Conservation (phyloP, 2,888 invertebrate species). For the Diadromus collaris region DNA sequence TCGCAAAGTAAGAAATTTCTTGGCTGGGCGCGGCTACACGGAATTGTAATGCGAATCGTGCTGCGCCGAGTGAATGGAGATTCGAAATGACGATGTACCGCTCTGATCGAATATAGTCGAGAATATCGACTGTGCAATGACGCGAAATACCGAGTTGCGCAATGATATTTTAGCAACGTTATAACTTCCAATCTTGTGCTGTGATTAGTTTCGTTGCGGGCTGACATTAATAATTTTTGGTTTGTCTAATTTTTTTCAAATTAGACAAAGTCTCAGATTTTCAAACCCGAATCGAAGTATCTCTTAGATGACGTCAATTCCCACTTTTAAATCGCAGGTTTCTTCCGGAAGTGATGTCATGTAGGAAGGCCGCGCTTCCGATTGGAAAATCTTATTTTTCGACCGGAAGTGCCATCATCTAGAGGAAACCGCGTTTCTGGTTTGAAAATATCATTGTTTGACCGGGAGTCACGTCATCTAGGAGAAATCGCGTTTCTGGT, state of each 20-base stretch:
- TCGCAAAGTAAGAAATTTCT: conserved; percentile 57
- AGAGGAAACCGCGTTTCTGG: too few relatives aligned
- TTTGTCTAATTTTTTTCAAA: neutral
- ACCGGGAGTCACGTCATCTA: too few relatives aligned
- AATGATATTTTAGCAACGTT: conserved; percentile 28
- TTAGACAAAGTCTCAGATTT: neutral
- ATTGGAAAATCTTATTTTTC: too few relatives aligned
- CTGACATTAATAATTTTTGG: conserved; percentile 15
- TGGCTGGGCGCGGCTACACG: conserved; percentile 52
- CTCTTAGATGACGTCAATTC: neutral
- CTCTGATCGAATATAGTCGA: conserved; percentile 43
- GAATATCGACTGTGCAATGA: conserved; percentile 25
- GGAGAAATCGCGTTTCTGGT: too few relatives aligned
- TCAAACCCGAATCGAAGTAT: neutral
- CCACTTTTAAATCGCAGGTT: neutral
- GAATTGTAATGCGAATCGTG: conserved; percentile 57
- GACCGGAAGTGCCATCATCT: too few relatives aligned
- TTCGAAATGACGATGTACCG: conserved; percentile 45
- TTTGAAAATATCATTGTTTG: too few relatives aligned
- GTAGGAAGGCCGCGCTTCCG: too few relatives aligned
- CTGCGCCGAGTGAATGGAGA: conserved; percentile 23
- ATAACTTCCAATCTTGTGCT: conserved; percentile 29
- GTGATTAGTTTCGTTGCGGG: conserved; percentile 38
- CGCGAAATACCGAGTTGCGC: conserved; percentile 27
- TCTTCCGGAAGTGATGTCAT: too few relatives aligned